A percentile compares a stretch with the other conserved stretches of the same genome.
phyloP scores from a whole-genome alignment of 2,797 vertebrate species.

The Pipistrellus pipistrellus region DNA sequence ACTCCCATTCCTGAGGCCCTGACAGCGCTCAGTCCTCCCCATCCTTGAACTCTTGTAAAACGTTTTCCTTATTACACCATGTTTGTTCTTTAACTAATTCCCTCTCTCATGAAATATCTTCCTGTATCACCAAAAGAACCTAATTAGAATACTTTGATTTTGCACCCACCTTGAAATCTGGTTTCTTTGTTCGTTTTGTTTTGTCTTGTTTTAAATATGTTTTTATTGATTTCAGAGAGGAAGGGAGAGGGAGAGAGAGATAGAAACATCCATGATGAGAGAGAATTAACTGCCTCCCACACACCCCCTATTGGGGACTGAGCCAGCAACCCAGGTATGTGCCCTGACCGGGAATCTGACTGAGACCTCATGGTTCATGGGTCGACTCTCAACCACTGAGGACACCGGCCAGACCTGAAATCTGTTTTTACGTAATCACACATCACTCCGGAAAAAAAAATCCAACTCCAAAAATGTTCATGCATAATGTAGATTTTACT shows the following conservation, averaged over 20 bases:
- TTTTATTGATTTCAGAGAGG: too few species aligned
- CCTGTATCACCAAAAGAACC: neutral
- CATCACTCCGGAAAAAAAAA: neutral
- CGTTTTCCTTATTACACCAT: neutral
- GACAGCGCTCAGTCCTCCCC: neutral
- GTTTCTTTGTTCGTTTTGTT: too few species aligned
- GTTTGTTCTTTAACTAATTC: neutral
- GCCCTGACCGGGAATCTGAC: too few species aligned
- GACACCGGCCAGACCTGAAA: neutral
- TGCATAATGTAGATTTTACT: constrained; percentile 44
- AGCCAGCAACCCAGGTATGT: too few species aligned
- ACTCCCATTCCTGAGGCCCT: neutral
- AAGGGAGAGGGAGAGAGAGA: too few species aligned
- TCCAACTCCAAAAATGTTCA: constrained; percentile 29
- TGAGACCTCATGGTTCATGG: too few species aligned
- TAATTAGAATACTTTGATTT: neutral
- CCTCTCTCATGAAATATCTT: neutral
- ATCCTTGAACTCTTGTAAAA: neutral
- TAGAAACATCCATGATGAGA: too few species aligned
- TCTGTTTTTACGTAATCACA: neutral
- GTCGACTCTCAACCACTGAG: too few species aligned
- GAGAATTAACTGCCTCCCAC: too few species aligned
- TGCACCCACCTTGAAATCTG: constrained; percentile 1
- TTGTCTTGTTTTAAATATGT: too few species aligned
- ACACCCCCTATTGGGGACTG: too few species aligned